Evolutionary conservation across 2,888 invertebrate species (phyloP), one percentile per base, ranked within the genome.

Genomic region (Drosophila percnosoma): DNA sequence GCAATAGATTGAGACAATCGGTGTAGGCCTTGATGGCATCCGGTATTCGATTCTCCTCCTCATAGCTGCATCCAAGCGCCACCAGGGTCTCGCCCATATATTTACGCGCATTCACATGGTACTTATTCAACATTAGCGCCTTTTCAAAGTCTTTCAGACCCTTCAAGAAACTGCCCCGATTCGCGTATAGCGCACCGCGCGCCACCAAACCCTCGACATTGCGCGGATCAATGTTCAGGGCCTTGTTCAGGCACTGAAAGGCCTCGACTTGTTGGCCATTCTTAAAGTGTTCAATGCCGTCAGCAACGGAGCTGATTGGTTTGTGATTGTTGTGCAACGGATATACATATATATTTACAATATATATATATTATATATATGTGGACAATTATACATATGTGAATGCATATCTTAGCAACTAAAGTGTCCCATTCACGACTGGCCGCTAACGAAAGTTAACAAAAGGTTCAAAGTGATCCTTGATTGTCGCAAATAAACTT

Each of bases 121-220:
- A 96, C 1, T 97, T 96, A 93, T 99, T 98, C 51, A 97, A 93
- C 92, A 97, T 96, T 45, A 99, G 93, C 6, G 99, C 98, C 29
- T 96, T 96, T 93, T 98, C 98, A 93, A 99, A 98, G 92, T 99
- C 99, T 87, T 97, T 97, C 79, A 99, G 97, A 0, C 99, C 99
- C 92, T 97, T 97, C 87, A 97, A 96, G 93, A 98, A 98, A 87
- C 97, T 98, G 77, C 98, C 98, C 91, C 97, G 97, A 92, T 99
- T 99, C 15, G 99, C 99, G 92, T 97, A 98, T 86, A 98, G 93
- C 33, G 98, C 98, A 76, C 98, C 98, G 90, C 98, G 95, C 1
- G 98, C 98, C 2, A 98, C 98, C 66, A 98, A 94, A 33, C 98
- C 98, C 93, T 98, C 98, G 2, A 98, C 97, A 93, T 98, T 98